phyloP scores from a whole-genome alignment of 2,888 invertebrate species.

The Corbicula japonica region DNA sequence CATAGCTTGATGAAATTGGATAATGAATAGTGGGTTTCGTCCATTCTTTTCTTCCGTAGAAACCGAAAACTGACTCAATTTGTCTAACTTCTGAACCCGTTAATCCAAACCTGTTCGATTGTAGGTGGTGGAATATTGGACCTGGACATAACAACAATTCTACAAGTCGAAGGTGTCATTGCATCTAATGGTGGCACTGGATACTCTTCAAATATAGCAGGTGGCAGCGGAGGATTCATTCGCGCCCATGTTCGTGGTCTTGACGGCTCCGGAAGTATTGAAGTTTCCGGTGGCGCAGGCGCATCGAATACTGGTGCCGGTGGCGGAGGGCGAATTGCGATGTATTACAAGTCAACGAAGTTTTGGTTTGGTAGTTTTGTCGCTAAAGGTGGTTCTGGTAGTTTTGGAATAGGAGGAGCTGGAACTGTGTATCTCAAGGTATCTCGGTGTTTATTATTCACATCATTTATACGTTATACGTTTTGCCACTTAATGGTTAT shows the following conservation, averaged over 20 bases:
- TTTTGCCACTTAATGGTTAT: no score
- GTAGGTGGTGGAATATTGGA: constrained; percentile 75
- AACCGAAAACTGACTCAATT: no score
- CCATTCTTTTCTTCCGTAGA: no score
- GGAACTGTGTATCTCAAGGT: constrained; percentile 77
- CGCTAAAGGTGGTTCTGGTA: constrained; percentile 69
- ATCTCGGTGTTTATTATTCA: no score
- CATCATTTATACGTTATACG: no score
- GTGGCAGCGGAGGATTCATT: constrained; percentile 77
- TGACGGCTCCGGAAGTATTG: constrained; percentile 75
- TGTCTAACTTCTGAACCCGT: no score
- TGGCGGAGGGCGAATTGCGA: constrained; percentile 75
- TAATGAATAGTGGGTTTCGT: no score
- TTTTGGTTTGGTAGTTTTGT: constrained; percentile 73
- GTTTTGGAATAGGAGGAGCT: constrained; percentile 69
- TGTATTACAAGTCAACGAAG: constrained; percentile 66
- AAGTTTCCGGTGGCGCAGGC: constrained; percentile 73
- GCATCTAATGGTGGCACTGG: constrained; percentile 68
- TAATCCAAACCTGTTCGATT: no score
- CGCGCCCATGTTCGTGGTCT: constrained; percentile 59
- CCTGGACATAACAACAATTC: constrained; percentile 53
- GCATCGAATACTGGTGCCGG: constrained; percentile 65
- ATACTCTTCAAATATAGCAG: constrained; percentile 48
- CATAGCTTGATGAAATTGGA: no score
- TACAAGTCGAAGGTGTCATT: constrained; percentile 73